A percentile compares a stretch with the other conserved stretches of the same genome.
Evolutionary conservation across 2,888 invertebrate genomes (phyloP).

Genomic region (Andrena camellia): DNA sequence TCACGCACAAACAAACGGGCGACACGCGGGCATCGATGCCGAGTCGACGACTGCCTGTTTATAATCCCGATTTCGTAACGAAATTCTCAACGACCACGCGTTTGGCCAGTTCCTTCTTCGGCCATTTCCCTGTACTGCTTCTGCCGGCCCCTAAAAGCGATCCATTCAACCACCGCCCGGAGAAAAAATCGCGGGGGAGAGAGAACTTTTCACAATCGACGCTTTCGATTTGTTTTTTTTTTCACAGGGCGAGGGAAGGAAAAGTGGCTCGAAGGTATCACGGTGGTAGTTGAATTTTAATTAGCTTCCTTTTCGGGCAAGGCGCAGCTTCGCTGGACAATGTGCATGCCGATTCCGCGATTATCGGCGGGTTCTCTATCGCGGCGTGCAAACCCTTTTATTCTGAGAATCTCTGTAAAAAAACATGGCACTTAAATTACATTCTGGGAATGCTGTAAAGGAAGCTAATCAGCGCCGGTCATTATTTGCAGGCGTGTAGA

Average conservation of each 20-base stretch:
- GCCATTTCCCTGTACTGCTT: neutral
- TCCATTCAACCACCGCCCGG: neutral
- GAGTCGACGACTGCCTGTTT: neutral
- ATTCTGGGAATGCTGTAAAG: constrained; percentile 39
- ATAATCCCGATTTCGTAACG: constrained; percentile 33
- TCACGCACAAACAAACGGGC: constrained; percentile 33
- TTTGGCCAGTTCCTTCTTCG: neutral
- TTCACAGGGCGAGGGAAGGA: no score
- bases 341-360: neutral
- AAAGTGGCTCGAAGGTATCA: no score
- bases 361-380: constrained; percentile 20
- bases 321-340: no score
- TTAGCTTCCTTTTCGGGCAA: no score
- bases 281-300: no score
- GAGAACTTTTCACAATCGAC: neutral
- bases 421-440: constrained; percentile 18
- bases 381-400: constrained; percentile 2
- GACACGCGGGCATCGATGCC: neutral
- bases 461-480: constrained; percentile 29
- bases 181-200: neutral
- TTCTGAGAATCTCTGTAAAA: constrained; percentile 2
- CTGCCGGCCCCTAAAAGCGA: neutral
- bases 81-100: neutral
- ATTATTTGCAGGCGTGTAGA: neutral
- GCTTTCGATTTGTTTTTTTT: no score